Percentiles rank a stretch among this genome's conserved stretches.
Conservation (phyloP, 1,140 invertebrate species). For the Cherax quadricarinatus region DNA sequence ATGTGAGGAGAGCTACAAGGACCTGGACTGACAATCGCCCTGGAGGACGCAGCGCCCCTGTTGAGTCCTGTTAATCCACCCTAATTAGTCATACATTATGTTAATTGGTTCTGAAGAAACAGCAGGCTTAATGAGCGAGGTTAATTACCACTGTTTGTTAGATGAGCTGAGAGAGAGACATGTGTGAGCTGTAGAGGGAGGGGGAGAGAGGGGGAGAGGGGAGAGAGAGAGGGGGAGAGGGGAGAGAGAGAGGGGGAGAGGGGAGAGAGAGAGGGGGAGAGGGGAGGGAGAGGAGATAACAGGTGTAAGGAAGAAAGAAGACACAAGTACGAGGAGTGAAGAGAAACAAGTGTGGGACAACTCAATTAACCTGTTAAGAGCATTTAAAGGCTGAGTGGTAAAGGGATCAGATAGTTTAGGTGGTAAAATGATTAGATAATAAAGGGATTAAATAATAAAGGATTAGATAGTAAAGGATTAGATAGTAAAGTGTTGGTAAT, state of each 20-base stretch:
- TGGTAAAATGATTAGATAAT: background rate
- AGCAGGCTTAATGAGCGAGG: constrained; percentile 57
- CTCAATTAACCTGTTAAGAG: too few relatives aligned
- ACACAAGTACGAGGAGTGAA: background rate
- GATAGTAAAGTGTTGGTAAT: too few relatives aligned
- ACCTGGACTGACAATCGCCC: too few relatives aligned
- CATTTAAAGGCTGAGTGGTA: too few relatives aligned
- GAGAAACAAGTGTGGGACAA: background rate
- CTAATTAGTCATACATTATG: constrained; percentile 73
- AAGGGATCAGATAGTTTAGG: too few relatives aligned
- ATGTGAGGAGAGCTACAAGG: too few relatives aligned
- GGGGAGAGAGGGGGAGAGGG: background rate
- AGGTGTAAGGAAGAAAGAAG: background rate
- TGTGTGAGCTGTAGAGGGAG: constrained; percentile 15
- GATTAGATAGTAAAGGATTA: too few relatives aligned
- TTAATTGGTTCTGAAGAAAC: constrained; percentile 69
- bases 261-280: constrained; percentile 6
- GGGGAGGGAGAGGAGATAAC: background rate
- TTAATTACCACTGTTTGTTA: constrained; percentile 56
- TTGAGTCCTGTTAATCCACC: constrained; percentile 56
- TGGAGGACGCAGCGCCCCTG: constrained; percentile 7
- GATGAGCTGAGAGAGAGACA: constrained; percentile 28
- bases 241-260: background rate
- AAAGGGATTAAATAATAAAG: too few relatives aligned
- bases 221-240: background rate